phyloP scores from a whole-genome alignment of 2,888 invertebrate genomes.

The Thelaira solivaga region DNA sequence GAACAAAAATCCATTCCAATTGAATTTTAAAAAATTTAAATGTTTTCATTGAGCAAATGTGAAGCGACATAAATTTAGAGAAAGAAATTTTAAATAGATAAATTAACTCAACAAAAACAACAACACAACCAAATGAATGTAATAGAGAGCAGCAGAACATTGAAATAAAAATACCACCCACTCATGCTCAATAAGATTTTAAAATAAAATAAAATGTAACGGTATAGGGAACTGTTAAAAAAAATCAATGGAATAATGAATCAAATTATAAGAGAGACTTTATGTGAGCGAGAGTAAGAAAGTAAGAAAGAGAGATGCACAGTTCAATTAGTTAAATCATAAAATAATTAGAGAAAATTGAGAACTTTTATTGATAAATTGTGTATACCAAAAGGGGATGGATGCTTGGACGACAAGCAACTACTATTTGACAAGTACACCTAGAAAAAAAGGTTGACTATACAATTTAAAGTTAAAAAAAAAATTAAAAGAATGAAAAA shows the following conservation, averaged over 20 bases:
- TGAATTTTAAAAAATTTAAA: slow-evolving; percentile 36
- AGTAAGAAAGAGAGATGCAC: neutral
- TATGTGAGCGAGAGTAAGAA: neutral
- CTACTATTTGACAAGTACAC: neutral
- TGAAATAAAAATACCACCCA: neutral
- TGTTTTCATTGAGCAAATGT: slow-evolving; percentile 56
- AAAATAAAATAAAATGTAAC: neutral
- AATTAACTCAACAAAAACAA: neutral
- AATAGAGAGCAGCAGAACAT: neutral
- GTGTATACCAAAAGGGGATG: slow-evolving; percentile 46
- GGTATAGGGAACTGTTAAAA: neutral
- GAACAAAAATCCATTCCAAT: slow-evolving; percentile 35
- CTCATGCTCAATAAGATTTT: neutral
- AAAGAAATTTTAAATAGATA: neutral
- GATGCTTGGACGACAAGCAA: neutral
- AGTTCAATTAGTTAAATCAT: too few relatives aligned
- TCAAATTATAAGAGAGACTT: neutral
- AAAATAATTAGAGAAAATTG: neutral
- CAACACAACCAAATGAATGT: neutral
- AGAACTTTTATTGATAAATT: slow-evolving; percentile 29
- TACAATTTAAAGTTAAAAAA: too few relatives aligned
- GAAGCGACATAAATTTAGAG: slow-evolving; percentile 15
- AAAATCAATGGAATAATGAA: slow-evolving; percentile 45
- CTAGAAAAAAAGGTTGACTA: too few relatives aligned
- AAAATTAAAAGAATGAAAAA: too few relatives aligned